These are phyloP conservation scores for Oreortyx pictus DNA, from an alignment of 2,797 vertebrate genomes.

Conservation along the genomic window DNA sequence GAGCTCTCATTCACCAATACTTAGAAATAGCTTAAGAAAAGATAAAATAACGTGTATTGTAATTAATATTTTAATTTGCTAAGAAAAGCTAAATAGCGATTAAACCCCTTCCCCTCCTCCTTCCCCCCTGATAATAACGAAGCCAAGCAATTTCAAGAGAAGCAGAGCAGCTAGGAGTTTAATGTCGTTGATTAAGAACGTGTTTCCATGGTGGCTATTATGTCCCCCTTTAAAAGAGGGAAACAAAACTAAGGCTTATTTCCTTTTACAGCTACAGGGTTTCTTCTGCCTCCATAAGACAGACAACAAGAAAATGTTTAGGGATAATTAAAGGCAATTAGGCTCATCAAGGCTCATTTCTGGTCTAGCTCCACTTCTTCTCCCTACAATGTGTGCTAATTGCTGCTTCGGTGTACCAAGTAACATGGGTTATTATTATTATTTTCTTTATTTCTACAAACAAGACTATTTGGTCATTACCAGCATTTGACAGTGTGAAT, in stretches of 20 bases:
- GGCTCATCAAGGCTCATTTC: constrained; percentile 76
- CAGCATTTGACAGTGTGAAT: constrained; percentile 69
- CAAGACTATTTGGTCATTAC: constrained; percentile 68
- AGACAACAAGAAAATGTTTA: constrained; percentile 76
- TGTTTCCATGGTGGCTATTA: constrained; percentile 79
- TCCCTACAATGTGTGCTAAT: constrained; percentile 74
- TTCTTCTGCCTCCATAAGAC: constrained; percentile 76
- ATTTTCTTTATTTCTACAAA: constrained; percentile 65
- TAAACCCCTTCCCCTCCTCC: constrained; percentile 65
- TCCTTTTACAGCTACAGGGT: constrained; percentile 78
- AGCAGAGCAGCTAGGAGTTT: constrained; percentile 77
- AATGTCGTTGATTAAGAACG: constrained; percentile 81
- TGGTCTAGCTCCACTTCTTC: constrained; percentile 54
- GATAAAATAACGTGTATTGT: constrained; percentile 79
- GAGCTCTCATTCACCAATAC: constrained; percentile 52
- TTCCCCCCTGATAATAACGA: constrained; percentile 77
- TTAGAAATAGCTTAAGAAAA: constrained; percentile 76
- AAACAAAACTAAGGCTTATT: constrained; percentile 78
- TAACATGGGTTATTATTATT: not conserved
- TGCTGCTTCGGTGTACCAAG: constrained; percentile 74
- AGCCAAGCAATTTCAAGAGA: constrained; percentile 76
- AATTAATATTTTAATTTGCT: constrained; percentile 85
- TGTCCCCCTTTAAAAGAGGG: constrained; percentile 73
- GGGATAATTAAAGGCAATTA: constrained; percentile 83
- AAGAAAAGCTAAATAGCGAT: constrained; percentile 77